Base-by-base conservation (phyloP, 2,113 vertebrate genomes). In the Craseonycteris thonglongyai region DNA sequence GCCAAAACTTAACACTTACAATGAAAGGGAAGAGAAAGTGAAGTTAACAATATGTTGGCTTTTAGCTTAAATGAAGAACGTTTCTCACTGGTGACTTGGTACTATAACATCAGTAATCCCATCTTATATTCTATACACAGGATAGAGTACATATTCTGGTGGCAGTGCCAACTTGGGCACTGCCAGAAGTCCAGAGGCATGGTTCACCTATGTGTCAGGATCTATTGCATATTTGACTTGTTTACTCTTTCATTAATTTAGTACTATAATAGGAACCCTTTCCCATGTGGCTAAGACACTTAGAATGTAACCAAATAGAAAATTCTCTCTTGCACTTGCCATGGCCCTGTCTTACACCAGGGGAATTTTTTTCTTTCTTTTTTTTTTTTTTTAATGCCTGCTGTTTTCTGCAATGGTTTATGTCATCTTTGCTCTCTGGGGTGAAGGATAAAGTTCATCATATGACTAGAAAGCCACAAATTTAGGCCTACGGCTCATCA, bases 41-140 rank as follows among this genome's bases (percentile, higher is more conserved):
- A 80, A 40, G 22, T 69, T 91, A 83, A 94, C 66, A 83, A 13
- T 88, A 22, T 75, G 72, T 88, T 90, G 45, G 51, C 54, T 61
- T 93, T 85, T 61, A 80, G 65, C 72, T 92, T 91, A 95, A 93
- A 88, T 78, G 40, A 87, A 81, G 68, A 78, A 56, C 61, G 5
- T 51, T 92, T 93, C 71, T 89, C 35, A 83, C 26, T 66, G 58
- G 35, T 65, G 68, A 15, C 63, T 35, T 5, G 65, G 47, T 85
- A 33, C 63, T 28, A 49, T 71, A 58, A 66, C 38, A 22, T 93
- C 83, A 61, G 47, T 28, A 28, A 30, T 6, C 1, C 49, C 33
- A 30, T 38, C 15, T 8, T 54, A 9, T 22, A 28, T 11, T 59
- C n/a, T 74, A 2, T 35, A 12, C 1, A 40, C 16, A 75, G 22